These are phyloP conservation scores for Phyllostomus discolor DNA, from an alignment of 2,113 vertebrate genomes.

Conservation along the genomic window DNA sequence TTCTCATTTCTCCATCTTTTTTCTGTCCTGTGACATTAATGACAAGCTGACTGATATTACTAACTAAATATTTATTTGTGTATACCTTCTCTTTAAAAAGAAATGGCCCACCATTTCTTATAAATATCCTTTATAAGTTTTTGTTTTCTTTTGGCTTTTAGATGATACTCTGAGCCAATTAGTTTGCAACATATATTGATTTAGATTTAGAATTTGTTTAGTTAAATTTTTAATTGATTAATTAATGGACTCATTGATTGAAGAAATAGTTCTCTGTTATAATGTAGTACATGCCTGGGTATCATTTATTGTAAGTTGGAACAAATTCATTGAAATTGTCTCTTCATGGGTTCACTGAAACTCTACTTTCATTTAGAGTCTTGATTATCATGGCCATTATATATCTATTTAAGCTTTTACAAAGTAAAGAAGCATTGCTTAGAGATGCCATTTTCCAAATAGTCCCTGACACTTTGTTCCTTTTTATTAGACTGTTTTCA, in stretches of 20 bases:
- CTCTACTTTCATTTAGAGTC: not conserved
- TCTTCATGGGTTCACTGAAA: not conserved
- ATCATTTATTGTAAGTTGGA: not conserved
- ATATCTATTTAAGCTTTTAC: not conserved
- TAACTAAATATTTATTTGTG: not conserved
- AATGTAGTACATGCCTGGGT: not conserved
- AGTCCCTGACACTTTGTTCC: not conserved
- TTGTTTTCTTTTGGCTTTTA: not conserved
- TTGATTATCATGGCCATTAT: not conserved
- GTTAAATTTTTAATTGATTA: not conserved
- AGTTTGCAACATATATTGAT: not conserved
- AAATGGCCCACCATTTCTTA: not conserved
- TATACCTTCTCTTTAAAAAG: not conserved
- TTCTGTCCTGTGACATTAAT: not conserved
- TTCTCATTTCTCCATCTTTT: not conserved
- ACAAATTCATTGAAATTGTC: not conserved
- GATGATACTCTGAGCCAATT: not conserved
- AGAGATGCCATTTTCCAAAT: not conserved
- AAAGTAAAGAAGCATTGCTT: not conserved
- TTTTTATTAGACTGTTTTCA: not conserved
- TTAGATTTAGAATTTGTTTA: not conserved
- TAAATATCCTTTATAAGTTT: not conserved
- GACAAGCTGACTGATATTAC: not conserved
- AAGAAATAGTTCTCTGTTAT: not conserved
- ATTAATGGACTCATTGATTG: not conserved